Evolutionary conservation across 2,797 vertebrate genomes (phyloP).

Genomic region (Gila robusta): DNA sequence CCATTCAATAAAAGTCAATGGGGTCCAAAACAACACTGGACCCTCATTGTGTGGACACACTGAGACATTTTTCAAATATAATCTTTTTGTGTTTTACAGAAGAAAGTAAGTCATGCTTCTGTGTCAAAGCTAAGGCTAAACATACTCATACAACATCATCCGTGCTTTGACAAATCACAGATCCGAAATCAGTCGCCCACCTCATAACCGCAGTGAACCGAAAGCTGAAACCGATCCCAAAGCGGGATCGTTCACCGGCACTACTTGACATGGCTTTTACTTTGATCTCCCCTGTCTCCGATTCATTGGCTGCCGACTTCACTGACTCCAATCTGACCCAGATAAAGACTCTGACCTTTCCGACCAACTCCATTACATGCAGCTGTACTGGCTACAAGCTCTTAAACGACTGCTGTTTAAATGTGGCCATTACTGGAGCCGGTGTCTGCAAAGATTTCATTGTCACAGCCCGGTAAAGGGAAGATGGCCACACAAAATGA

Average conservation of each 20-base stretch:
- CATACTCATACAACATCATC: not conserved
- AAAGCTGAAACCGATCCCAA: conserved; percentile 16
- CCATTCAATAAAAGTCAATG: not conserved
- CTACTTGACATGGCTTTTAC: conserved; percentile 53
- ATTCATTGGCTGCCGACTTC: conserved; percentile 60
- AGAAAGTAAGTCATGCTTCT: not conserved
- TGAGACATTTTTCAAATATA: not conserved
- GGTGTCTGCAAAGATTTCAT: conserved; percentile 52
- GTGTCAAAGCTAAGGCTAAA: not conserved
- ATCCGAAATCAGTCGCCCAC: not conserved
- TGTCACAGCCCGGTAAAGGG: conserved; percentile 37
- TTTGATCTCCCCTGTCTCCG: conserved; percentile 61
- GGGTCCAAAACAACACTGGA: not conserved
- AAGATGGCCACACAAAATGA: conserved; percentile 56
- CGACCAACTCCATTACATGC: conserved; percentile 57
- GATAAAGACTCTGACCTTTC: conserved; percentile 62
- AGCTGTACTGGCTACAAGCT: conserved; percentile 58
- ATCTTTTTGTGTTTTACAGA: conserved; percentile 5
- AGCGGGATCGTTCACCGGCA: conserved; percentile 36
- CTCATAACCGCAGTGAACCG: conserved; percentile 15
- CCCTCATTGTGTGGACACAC: not conserved
- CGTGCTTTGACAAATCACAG: conserved; percentile 7
- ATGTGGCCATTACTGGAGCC: conserved; percentile 59
- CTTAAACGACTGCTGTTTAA: conserved; percentile 59
- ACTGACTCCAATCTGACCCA: conserved; percentile 64